These are phyloP conservation scores for Todiramphus chloris DNA, from an alignment of 2,113 vertebrate species.

Conservation along the genomic window DNA sequence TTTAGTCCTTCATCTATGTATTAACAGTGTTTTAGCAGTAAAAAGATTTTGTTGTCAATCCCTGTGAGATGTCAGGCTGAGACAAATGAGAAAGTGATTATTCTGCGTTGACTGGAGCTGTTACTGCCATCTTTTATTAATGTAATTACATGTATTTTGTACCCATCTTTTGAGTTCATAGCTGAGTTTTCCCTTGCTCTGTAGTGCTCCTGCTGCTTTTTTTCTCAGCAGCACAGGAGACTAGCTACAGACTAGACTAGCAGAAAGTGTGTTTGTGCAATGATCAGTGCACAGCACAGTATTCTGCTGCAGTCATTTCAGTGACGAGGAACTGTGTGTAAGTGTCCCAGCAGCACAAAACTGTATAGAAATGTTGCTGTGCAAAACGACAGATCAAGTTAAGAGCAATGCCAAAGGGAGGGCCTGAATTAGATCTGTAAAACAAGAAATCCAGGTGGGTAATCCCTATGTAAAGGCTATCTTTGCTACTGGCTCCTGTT, in stretches of 20 bases:
- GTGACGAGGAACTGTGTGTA: neutral
- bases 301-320: rapidly evolving
- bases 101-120: neutral
- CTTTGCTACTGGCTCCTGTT: neutral
- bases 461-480: neutral
- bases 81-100: neutral
- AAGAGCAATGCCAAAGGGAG: neutral
- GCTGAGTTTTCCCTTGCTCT: neutral
- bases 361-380: neutral
- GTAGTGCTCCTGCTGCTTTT: neutral
- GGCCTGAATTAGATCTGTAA: neutral
- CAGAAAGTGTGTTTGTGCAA: rapidly evolving
- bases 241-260: no score
- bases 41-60: neutral
- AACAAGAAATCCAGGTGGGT: neutral
- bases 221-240: neutral
- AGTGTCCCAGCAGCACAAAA: no score
- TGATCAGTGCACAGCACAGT: neutral
- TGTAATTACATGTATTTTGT: neutral
- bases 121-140: neutral
- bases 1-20: neutral
- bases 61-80: neutral
- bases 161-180: rapidly evolving
- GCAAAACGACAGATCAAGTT: neutral
- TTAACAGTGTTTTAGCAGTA: neutral